Percentiles rank a stretch among this genome's conserved stretches.
Conservation (phyloP, 2,888 invertebrate species). For the Vannuccia rotundouncinata region DNA sequence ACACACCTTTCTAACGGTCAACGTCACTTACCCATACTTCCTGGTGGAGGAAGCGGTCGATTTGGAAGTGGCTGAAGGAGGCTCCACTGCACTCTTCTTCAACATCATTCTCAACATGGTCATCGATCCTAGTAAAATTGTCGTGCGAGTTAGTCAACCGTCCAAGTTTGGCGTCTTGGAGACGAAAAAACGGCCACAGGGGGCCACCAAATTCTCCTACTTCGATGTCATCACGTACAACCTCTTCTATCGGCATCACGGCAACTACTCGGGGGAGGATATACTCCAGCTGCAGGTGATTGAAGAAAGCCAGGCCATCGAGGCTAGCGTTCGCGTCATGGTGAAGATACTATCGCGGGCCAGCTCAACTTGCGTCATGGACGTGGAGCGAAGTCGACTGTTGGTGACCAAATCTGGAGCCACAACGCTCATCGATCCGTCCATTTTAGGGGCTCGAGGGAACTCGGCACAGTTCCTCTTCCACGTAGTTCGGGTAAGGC, state of each 20-base stretch:
- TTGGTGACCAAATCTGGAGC: not conserved
- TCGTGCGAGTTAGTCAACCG: not conserved
- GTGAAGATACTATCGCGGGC: not conserved
- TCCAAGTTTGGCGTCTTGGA: not conserved
- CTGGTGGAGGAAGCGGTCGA: not conserved
- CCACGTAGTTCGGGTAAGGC: not conserved
- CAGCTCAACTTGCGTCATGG: not conserved
- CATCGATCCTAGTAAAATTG: not conserved
- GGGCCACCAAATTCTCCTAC: not conserved
- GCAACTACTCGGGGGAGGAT: not conserved
- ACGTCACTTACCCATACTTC: slow-evolving; percentile 1
- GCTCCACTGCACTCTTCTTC: not conserved
- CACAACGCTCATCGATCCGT: not conserved
- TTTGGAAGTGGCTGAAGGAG: not conserved
- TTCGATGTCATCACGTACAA: not conserved
- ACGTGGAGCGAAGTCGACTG: not conserved
- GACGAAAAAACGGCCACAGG: not conserved
- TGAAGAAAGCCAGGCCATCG: not conserved
- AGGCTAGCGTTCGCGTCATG: not conserved
- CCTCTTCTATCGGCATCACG: not conserved
- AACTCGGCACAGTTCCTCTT: not conserved
- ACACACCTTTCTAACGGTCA: not conserved
- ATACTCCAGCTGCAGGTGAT: not conserved
- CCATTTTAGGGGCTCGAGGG: not conserved
- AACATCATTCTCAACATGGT: slow-evolving; percentile 11